phyloP scores from a whole-genome alignment of 2,113 vertebrate genomes.

The Rynchops niger region DNA sequence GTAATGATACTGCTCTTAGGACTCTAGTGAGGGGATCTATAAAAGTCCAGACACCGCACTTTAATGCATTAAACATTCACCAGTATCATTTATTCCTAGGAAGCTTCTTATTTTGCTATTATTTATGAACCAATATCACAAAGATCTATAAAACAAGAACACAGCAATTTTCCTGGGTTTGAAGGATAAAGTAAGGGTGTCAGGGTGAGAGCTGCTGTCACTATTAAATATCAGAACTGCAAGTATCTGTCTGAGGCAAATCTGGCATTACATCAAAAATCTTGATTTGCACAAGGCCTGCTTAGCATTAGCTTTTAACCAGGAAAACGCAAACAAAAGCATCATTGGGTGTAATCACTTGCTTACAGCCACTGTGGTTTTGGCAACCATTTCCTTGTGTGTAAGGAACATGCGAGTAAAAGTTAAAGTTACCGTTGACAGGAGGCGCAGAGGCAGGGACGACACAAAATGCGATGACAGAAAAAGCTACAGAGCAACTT shows the following conservation, averaged over 20 bases:
- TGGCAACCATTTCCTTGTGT: slow-evolving; percentile 47
- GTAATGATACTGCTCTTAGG: not conserved
- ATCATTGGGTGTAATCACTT: not conserved
- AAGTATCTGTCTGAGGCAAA: not conserved
- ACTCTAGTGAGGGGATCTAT: not conserved
- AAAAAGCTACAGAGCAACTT: not conserved
- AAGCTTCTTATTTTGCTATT: slow-evolving; percentile 11
- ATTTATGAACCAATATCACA: not conserved
- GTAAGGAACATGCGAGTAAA: not conserved
- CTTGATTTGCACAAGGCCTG: not conserved
- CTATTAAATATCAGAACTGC: not conserved
- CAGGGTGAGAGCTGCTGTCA: not conserved
- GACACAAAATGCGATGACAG: not conserved
- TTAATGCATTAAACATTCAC: not conserved
- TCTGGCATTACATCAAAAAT: not conserved
- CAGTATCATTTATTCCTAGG: not conserved
- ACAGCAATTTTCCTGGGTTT: not conserved
- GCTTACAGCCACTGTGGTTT: slow-evolving; percentile 39
- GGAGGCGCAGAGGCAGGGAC: not conserved
- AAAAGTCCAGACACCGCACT: not conserved
- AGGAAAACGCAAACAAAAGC: slow-evolving; percentile 11
- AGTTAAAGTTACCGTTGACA: not conserved
- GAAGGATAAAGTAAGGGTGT: not conserved
- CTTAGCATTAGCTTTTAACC: not conserved
- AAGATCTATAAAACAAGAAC: not conserved